These are phyloP conservation scores for Ophiothrix spiculata DNA, from an alignment of 35 echinoderm and acorn worm species.

Conservation along the genomic window DNA sequence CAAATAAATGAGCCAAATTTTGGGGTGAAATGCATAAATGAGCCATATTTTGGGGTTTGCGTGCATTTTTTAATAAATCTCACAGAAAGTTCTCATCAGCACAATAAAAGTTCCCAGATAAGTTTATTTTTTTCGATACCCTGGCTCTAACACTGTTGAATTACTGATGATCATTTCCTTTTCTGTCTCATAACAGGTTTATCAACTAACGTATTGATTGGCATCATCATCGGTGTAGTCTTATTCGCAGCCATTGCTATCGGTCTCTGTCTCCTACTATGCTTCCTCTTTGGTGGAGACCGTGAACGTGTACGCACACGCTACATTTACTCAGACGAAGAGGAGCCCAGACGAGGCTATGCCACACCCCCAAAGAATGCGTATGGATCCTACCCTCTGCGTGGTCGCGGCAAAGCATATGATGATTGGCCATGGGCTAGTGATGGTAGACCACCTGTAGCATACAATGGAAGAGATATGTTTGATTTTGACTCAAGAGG, in stretches of 20 bases:
- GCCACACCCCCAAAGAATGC: neutral
- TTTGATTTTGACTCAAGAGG: too few relatives aligned
- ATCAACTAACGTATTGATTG: neutral
- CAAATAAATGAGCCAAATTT: too few relatives aligned
- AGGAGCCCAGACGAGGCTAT: neutral
- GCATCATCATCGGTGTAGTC: conserved; percentile 7
- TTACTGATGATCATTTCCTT: too few relatives aligned
- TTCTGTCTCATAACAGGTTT: neutral
- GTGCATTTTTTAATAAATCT: too few relatives aligned
- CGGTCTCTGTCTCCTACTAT: neutral
- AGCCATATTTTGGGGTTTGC: too few relatives aligned
- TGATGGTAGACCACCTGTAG: neutral
- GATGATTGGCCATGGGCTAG: conserved; percentile 5
- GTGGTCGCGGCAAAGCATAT: neutral
- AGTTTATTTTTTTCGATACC: too few relatives aligned
- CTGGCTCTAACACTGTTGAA: too few relatives aligned
- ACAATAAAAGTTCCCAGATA: too few relatives aligned
- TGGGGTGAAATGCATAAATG: too few relatives aligned
- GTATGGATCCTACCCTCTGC: neutral
- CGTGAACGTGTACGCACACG: neutral
- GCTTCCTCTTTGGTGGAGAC: conserved; percentile 3
- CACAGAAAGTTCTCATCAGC: too few relatives aligned
- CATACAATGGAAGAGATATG: too few relatives aligned
- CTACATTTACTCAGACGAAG: neutral
- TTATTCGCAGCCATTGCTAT: neutral